Evolutionary conservation across 2,888 invertebrate genomes (phyloP).

Genomic region (Adineta ricciae): DNA sequence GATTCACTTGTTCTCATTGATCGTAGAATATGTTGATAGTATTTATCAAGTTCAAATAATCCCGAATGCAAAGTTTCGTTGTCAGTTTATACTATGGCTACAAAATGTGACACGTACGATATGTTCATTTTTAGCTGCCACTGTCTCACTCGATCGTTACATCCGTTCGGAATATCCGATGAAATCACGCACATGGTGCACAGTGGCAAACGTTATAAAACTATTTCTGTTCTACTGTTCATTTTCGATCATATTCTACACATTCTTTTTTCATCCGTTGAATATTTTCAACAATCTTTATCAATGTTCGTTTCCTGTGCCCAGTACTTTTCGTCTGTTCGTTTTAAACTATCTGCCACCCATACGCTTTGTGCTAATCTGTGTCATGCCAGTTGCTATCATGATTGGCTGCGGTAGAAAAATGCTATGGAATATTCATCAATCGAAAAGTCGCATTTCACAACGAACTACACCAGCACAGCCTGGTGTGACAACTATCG

Average conservation of each 20-base stretch:
- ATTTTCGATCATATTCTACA: neutral
- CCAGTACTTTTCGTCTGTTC: neutral
- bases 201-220: neutral
- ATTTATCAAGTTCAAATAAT: neutral
- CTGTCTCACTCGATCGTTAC: neutral
- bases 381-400: neutral
- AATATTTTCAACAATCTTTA: neutral
- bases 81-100: neutral
- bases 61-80: neutral
- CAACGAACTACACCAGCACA: neutral
- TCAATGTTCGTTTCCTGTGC: neutral
- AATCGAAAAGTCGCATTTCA: neutral
- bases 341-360: neutral
- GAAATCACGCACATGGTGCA: neutral
- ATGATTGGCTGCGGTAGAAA: neutral
- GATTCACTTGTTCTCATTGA: neutral
- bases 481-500: neutral
- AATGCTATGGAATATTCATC: neutral
- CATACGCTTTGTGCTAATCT: neutral
- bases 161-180: neutral
- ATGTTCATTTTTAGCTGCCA: neutral
- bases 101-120: neutral
- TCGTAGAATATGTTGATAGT: neutral
- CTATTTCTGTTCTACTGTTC: neutral
- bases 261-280: neutral